Evolutionary conservation across 2,888 invertebrate genomes (phyloP).

Genomic region (Drosophila prolongata): DNA sequence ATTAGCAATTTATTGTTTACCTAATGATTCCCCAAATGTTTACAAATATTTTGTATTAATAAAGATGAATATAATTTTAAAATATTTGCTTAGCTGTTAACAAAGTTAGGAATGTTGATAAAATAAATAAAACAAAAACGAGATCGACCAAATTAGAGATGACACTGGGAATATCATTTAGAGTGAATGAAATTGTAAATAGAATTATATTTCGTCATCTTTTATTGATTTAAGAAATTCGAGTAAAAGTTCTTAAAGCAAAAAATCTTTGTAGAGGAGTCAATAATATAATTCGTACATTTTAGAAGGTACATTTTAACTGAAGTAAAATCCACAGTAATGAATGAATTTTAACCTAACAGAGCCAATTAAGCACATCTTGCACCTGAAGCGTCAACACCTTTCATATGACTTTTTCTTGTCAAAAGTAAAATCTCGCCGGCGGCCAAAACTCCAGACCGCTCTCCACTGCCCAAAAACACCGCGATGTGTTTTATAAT

Average conservation of each 20-base stretch:
- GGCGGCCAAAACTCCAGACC: slow-evolving; percentile 10
- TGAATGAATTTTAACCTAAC: not conserved
- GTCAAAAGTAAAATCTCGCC: slow-evolving; percentile 10
- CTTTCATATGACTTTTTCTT: slow-evolving; percentile 18
- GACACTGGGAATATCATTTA: not conserved
- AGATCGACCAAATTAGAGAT: not conserved
- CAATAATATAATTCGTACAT: too few species aligned
- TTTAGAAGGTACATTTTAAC: too few species aligned
- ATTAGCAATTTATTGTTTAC: not conserved
- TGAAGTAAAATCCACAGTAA: not conserved
- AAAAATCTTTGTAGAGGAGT: too few species aligned
- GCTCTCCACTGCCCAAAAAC: not conserved
- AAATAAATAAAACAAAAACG: not conserved
- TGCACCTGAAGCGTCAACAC: slow-evolving; percentile 17
- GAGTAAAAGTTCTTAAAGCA: too few species aligned
- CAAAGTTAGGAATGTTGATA: not conserved
- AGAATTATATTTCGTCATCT: too few species aligned
- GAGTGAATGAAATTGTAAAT: not conserved
- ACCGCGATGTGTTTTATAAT: slow-evolving; percentile 68
- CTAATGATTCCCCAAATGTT: not conserved
- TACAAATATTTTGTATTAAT: not conserved
- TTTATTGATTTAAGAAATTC: too few species aligned
- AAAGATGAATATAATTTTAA: not conserved
- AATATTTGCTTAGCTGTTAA: slow-evolving; percentile 14
- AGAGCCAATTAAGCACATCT: slow-evolving; percentile 1